Evolutionary conservation across 2,797 vertebrate genomes (phyloP), one percentile per base, ranked within the genome.

Genomic region (Arctocebus calabarensis): DNA sequence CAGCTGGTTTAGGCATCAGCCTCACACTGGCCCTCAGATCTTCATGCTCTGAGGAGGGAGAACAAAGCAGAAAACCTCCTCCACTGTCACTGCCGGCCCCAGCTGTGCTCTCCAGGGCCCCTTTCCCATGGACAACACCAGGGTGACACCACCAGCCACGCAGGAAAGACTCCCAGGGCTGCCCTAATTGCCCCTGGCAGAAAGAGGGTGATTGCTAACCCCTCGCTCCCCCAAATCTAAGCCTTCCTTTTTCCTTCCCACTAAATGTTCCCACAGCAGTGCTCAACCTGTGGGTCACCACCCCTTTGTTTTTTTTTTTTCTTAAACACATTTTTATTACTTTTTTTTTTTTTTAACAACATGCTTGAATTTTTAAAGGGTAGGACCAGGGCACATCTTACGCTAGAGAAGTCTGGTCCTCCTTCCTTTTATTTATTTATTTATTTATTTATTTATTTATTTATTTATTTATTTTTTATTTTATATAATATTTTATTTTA

Each of bases 181-280:
- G 23, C 7, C 70, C 59, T 59, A 57, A 19, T 48, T 73, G 7
- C 23, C 73, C 23, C 19, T 87, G 37, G 57, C 10, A 75, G 25
- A 77, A 37, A 68, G n/a, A 84, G n/a, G 37, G 17, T 52, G 37
- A 43, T 3, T 45, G 1, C 14, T 61, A 40, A 23, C 48, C 11
- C 25, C 7, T 71, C 7, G 5, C 2, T 32, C 2, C 25, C 32
- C 19, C 78, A 79, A 22, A 91, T 1, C 2, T 57, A 32, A 66
- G 8, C 29, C 23, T 85, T 64, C 57, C 43, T 74, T 95, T 74
- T 57, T n/a, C 23, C 61, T 74, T 96, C 62, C 55, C 8, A 43
- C 48, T 73, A 86, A 84, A 43, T 59, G 74, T 25, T 75, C 75
- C 52, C 55, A 85, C 14, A 52, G 14, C 4, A 14, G 48, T 52